A percentile compares a stretch with the other conserved stretches of the same genome.
Conservation (phyloP, 2,797 vertebrate species). For the Taeniopygia guttata region DNA sequence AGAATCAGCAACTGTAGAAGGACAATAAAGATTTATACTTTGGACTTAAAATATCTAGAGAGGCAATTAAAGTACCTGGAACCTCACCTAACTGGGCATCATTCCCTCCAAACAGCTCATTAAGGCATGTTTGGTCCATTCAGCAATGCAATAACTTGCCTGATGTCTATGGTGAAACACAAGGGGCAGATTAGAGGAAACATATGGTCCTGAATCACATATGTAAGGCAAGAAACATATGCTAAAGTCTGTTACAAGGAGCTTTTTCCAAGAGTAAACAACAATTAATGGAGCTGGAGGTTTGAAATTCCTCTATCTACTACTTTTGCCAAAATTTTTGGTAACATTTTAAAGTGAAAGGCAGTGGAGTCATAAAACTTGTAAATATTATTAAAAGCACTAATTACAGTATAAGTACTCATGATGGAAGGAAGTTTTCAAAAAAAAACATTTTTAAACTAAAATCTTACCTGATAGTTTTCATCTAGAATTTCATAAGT, state of each 20-base stretch:
- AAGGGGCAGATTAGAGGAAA: neutral
- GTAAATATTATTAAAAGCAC: neutral
- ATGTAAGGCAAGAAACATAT: neutral
- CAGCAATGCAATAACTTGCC: neutral
- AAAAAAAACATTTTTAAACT: fast-evolving
- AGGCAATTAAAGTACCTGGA: neutral
- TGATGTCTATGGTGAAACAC: neutral
- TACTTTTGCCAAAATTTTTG: neutral
- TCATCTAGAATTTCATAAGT: neutral
- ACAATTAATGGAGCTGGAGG: neutral
- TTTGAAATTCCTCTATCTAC: neutral
- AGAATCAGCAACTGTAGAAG: neutral
- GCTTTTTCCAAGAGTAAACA: neutral
- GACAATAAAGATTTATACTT: neutral
- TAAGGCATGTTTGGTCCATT: neutral
- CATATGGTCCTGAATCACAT: neutral
- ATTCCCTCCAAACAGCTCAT: neutral
- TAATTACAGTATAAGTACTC: neutral
- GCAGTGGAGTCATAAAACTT: neutral
- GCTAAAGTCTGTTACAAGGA: neutral
- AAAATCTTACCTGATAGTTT: neutral
- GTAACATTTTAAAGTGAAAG: neutral
- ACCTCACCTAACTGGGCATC: neutral
- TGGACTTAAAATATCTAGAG: neutral
- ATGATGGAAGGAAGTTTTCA: neutral